Evolutionary conservation across 1,140 invertebrate genomes (phyloP), one percentile per base, ranked within the genome.

Genomic region (Camponotus floridanus): DNA sequence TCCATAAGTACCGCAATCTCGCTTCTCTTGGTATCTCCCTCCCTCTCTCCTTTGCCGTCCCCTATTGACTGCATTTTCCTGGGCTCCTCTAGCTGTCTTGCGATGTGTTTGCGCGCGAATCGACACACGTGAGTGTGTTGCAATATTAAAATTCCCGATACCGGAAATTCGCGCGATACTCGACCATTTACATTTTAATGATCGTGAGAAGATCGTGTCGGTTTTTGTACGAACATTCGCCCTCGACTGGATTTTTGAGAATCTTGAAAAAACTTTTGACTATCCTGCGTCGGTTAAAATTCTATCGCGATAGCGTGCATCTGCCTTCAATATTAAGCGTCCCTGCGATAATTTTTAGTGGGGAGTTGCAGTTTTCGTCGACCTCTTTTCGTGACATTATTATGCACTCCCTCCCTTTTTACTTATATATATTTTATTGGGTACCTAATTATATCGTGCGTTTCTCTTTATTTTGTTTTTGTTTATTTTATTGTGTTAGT

Each of bases 1-100:
- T 93, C 92, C 92, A 93, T 94, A 93, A 94, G 92, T 92, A 92
- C 90, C 79, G 91, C 90, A 91, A 92, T 92, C 88, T 91, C 90
- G 85, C 86, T 74, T 85, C 78, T 64, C 61, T 62, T 70, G 39
- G 15, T 61, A 48, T 86, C 83, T 76, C 15, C 55, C 55, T 9
- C 15, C 15, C 15, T 51, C 48, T 15, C 11, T 13, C 15, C 11
- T 51, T 51, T 48, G 11, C 45, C 45, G 42, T 62, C 81, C 67
- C 31, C 61, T 62, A 42, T 62, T 81, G 55, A 18, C 59, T 65
- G 76, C 86, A 65, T 76, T 67, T 86, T 86, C 55, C 9, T 18
- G 11, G 74, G 39, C 21, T 21, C 55, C 51, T 65, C 33, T n/a
- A 55, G 21, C 33, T 31, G 55, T 45, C n/a, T 39, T 45, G 42